phyloP scores from a whole-genome alignment of 2,888 invertebrate genomes.

The Eustalomyia histrio region DNA sequence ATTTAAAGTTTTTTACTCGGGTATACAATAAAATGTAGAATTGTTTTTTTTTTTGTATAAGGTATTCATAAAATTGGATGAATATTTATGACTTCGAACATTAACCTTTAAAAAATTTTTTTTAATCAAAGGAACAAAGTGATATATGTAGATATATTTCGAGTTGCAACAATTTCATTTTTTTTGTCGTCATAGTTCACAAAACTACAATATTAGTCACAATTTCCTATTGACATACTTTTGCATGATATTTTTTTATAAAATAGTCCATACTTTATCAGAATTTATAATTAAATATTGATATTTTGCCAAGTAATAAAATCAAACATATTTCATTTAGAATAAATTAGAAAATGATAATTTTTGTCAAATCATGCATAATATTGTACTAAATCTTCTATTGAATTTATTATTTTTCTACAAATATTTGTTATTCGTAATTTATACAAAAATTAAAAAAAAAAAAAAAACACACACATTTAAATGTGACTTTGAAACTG shows the following conservation, averaged over 20 bases:
- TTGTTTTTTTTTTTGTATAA: no score
- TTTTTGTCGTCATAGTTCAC: no score
- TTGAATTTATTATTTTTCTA: no score
- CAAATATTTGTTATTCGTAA: background rate
- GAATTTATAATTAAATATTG: background rate
- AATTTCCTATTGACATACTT: conserved; percentile 3
- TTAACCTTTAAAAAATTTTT: no score
- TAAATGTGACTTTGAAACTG: conserved; percentile 10
- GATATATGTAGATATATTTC: no score
- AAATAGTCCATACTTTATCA: background rate
- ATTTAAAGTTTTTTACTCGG: no score
- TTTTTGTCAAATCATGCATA: conserved; percentile 19
- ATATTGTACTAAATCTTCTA: no score
- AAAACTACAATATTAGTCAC: background rate
- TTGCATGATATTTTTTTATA: conserved; percentile 14
- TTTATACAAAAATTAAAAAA: background rate
- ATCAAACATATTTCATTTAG: background rate
- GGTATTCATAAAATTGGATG: no score
- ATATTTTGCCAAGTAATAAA: background rate
- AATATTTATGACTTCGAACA: no score
- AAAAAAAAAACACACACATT: background rate
- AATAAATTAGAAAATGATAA: background rate
- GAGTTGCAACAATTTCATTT: no score
- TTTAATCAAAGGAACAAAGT: no score
- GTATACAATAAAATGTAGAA: no score